Conservation (phyloP, 1,140 invertebrate genomes). For the Globodera ellingtonae region DNA sequence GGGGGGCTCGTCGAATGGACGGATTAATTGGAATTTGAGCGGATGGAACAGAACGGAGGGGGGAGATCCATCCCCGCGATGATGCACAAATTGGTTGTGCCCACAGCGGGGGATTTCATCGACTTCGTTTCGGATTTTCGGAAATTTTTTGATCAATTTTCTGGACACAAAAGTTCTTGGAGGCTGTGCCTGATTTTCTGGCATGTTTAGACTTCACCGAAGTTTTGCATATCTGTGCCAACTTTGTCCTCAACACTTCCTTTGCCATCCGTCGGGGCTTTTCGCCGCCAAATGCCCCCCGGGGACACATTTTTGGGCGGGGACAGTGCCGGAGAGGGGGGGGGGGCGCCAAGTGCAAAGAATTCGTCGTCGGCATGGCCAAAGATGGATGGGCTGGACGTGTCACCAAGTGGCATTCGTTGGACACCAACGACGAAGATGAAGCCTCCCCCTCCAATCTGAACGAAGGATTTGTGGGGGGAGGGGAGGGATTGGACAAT, state of each 20-base stretch:
- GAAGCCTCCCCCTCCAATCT: too few species aligned
- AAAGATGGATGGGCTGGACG: not conserved
- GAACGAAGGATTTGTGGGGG: not conserved
- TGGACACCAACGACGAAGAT: not conserved
- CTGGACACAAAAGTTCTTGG: too few species aligned
- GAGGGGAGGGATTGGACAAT: not conserved
- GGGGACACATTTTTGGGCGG: not conserved
- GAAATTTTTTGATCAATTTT: too few species aligned
- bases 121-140: too few species aligned
- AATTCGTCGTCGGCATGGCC: too few species aligned
- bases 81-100: not conserved
- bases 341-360: too few species aligned
- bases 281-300: not conserved
- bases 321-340: not conserved
- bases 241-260: not conserved
- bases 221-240: not conserved
- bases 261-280: not conserved
- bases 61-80: too few species aligned
- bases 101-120: too few species aligned
- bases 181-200: too few species aligned
- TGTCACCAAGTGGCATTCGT: not conserved
- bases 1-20: too few species aligned
- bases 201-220: too few species aligned
- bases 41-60: not conserved
- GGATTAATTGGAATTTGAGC: not conserved